phyloP scores from a whole-genome alignment of 2,888 invertebrate species.

The Vanessa cardui region DNA sequence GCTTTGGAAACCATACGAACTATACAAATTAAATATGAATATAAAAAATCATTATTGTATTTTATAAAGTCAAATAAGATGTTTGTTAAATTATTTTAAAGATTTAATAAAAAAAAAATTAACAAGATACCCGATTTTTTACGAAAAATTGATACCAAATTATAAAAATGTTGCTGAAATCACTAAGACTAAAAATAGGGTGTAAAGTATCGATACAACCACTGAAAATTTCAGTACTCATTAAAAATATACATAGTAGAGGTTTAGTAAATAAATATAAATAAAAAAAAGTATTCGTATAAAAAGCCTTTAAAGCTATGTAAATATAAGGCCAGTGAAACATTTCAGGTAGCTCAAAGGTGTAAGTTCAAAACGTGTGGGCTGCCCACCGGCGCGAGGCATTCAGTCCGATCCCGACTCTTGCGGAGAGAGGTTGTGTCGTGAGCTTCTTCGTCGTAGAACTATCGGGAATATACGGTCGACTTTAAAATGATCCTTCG shows the following conservation, averaged over 20 bases:
- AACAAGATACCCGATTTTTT: too few relatives aligned
- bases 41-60: too few relatives aligned
- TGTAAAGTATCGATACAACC: too few relatives aligned
- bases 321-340: slow-evolving; percentile 34
- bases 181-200: too few relatives aligned
- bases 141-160: too few relatives aligned
- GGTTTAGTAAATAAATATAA: background rate
- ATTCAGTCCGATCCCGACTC: slow-evolving; percentile 60
- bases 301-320: slow-evolving; percentile 31
- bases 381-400: slow-evolving; percentile 47
- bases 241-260: background rate
- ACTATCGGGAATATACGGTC: slow-evolving; percentile 49
- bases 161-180: too few relatives aligned
- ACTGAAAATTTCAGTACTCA: too few relatives aligned
- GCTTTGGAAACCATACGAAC: too few relatives aligned
- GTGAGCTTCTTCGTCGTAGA: slow-evolving; percentile 38
- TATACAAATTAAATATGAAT: too few relatives aligned
- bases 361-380: slow-evolving; percentile 46
- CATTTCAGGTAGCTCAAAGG: slow-evolving; percentile 44
- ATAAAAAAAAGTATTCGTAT: slow-evolving; percentile 14
- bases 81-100: too few relatives aligned
- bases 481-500: slow-evolving; percentile 69
- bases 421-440: slow-evolving; percentile 50
- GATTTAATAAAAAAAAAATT: too few relatives aligned
- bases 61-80: too few relatives aligned